A percentile compares a stretch with the other conserved stretches of the same genome.
These are phyloP conservation scores for Petrosia ficiformis DNA, from an alignment of 37 sponge, comb jelly and placozoan genomes.

Conservation along the genomic window DNA sequence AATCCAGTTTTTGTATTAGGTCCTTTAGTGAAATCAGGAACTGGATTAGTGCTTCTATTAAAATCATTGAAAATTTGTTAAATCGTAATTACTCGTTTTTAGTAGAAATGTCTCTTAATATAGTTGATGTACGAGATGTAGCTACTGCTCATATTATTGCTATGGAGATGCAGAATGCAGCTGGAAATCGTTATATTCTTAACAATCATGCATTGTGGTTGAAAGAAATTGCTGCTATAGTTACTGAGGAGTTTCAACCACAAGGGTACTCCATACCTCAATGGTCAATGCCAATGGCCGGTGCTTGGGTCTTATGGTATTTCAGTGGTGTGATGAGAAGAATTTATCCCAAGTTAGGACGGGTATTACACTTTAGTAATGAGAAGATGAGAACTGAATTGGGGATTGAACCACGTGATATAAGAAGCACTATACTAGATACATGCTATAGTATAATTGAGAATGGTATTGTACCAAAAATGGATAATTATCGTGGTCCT, in stretches of 20 bases:
- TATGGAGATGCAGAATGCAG: constrained; percentile 67
- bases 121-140: constrained; percentile 89
- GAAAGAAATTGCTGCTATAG: constrained; percentile 35
- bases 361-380: constrained; percentile 10
- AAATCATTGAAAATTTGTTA: constrained; percentile 30
- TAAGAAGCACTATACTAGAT: constrained; percentile 47
- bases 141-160: constrained; percentile 81
- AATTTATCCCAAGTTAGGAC: neutral
- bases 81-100: constrained; percentile 43
- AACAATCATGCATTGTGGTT: constrained; percentile 11
- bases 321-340: neutral
- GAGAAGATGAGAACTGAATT: constrained; percentile 47
- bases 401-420: constrained; percentile 40
- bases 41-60: constrained; percentile 21
- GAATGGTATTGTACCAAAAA: constrained; percentile 36
- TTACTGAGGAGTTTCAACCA: constrained; percentile 45
- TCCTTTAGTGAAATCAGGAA: constrained; percentile 56
- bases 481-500: constrained; percentile 32
- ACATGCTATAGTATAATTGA: constrained; percentile 64
- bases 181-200: constrained; percentile 57
- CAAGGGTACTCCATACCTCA: constrained; percentile 62
- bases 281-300: neutral
- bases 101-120: constrained; percentile 37
- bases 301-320: neutral
- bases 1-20: constrained; percentile 76